Evolutionary conservation across 2,797 vertebrate genomes (phyloP), one percentile per base, ranked within the genome.

Genomic region (Sylvia borin): DNA sequence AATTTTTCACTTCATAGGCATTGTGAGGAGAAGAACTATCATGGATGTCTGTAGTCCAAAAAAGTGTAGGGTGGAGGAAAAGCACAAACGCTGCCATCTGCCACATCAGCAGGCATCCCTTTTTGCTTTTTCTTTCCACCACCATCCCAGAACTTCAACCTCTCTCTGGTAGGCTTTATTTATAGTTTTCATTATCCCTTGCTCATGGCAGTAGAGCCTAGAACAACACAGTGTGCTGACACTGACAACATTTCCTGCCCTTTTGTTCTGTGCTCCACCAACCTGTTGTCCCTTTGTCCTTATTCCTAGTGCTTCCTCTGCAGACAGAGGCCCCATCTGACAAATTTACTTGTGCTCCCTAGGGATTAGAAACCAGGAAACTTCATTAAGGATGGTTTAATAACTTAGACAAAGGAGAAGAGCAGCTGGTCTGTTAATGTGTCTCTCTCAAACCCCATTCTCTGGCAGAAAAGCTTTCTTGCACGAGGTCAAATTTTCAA

Each of bases 301-400:
- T 70, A 75, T 72, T 64, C 47, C 58, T 85, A 43, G 65, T 47
- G 54, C 55, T 92, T 62, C 81, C 88, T 90, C 85, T 93, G 70
- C 73, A 88, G 74, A 48, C 40, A 83, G 84, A 87, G 62, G 36
- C 64, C 53, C 55, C 80, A 60, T 92, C 84, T 88, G 80, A 95
- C 11, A 3, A 90, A 95, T 93, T 85, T 78, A 38, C 78, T 92
- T 82, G n/a, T 87, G 70, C 27, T 92, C 73, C 32, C 47, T 10
- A 16, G 71, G 80, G 95, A 76, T 86, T 74, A 82, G 88, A 86
- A 93, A 74, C 71, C 42, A 85, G 90, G 80, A 93, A 95, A 93
- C 64, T 90, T 95, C 91, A 79, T 96, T 96, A 96, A 92, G 90
- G 53, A 48, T 54, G 48, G 47, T 85, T 95, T 96, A 95, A 92